Evolutionary conservation across 2,888 invertebrate species (phyloP).

Genomic region (Diachrysia chrysitis): DNA sequence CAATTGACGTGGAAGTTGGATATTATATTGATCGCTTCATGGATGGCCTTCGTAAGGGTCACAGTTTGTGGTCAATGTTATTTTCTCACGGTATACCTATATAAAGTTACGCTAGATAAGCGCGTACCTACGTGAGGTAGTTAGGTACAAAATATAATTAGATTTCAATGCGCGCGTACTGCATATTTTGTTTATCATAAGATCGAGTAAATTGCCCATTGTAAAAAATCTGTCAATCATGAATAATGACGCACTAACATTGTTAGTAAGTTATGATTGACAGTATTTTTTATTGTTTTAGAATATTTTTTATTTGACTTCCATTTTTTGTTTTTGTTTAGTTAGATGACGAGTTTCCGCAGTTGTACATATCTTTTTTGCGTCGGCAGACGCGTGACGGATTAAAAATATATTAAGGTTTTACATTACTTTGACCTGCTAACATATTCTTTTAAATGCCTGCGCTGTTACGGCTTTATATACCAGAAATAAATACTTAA

Average conservation of each 20-base stretch:
- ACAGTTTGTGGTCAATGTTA: background rate
- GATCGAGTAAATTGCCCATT: background rate
- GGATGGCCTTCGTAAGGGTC: background rate
- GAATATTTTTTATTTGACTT: background rate
- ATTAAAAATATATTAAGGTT: no score
- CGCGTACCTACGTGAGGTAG: no score
- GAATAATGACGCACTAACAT: background rate
- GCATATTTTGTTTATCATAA: background rate
- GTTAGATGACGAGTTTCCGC: background rate
- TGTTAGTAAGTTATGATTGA: background rate
- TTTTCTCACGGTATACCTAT: background rate
- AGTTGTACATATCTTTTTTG: background rate
- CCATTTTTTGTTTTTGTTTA: background rate
- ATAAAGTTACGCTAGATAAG: background rate
- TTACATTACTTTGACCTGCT: no score
- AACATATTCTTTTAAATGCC: no score
- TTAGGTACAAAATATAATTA: background rate
- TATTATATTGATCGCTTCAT: conserved; percentile 1
- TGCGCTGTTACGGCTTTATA: no score
- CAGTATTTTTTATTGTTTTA: background rate
- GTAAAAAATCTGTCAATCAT: conserved; percentile 6
- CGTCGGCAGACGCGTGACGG: background rate
- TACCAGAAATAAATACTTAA: no score
- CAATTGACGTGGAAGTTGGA: background rate
- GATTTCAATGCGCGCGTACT: background rate